phyloP scores from a whole-genome alignment of 1,140 invertebrate species.

The Diploscapter pachys region DNA sequence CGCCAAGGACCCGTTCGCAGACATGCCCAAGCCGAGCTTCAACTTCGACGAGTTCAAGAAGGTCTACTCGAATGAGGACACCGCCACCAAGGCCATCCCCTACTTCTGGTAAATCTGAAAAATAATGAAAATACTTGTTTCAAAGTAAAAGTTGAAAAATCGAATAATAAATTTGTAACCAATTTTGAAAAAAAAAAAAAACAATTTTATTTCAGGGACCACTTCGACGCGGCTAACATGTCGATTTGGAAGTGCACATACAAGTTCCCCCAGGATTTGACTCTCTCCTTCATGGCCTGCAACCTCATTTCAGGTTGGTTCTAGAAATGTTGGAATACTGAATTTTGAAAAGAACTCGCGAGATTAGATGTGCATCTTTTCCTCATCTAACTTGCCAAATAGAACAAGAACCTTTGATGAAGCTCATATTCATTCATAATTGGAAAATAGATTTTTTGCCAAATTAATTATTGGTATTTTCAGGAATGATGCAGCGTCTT shows the following conservation, averaged over 20 bases:
- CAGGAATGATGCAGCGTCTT: slow-evolving; percentile 90
- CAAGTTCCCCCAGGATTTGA: slow-evolving; percentile 87
- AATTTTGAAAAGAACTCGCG: too few relatives aligned
- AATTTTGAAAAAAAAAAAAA: too few relatives aligned
- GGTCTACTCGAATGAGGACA: slow-evolving; percentile 93
- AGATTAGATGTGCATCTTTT: too few relatives aligned
- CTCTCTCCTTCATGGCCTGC: slow-evolving; percentile 89
- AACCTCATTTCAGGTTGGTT: slow-evolving; percentile 73
- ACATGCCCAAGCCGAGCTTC: slow-evolving; percentile 71
- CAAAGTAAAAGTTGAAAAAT: too few relatives aligned
- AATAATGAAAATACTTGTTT: too few relatives aligned
- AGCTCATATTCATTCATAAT: too few relatives aligned
- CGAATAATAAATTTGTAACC: too few relatives aligned
- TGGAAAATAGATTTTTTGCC: not conserved
- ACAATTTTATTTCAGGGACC: slow-evolving; percentile 63
- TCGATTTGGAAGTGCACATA: slow-evolving; percentile 97
- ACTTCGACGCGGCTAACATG: slow-evolving; percentile 92
- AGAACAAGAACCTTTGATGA: too few relatives aligned
- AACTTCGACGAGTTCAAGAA: slow-evolving; percentile 96
- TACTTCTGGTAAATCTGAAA: slow-evolving; percentile 76
- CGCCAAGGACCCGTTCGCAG: slow-evolving; percentile 84
- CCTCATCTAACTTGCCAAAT: too few relatives aligned
- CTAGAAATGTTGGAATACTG: too few relatives aligned
- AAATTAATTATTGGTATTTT: not conserved
- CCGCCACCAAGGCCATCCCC: slow-evolving; percentile 79